A percentile compares a stretch with the other conserved stretches of the same genome.
Conservation (phyloP, 1,140 invertebrate species). For the Neuroterus valhalla region DNA sequence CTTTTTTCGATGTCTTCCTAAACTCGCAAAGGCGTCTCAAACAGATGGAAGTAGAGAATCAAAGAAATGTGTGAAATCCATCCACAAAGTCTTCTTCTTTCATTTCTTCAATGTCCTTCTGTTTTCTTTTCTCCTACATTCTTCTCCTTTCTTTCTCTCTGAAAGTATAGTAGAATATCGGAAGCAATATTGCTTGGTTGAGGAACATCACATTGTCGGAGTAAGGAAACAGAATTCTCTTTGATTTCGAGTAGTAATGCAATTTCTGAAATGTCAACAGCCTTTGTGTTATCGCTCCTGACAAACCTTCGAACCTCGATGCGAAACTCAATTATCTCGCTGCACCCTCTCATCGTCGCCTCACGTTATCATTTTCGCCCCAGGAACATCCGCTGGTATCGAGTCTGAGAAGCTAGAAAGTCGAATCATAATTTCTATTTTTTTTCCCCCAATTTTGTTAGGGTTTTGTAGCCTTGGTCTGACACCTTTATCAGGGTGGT, state of each 20-base stretch:
- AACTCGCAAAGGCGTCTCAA: no score
- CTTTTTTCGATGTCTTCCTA: no score
- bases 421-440: no score
- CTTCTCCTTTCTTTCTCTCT: not conserved
- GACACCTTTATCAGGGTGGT: no score
- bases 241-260: conserved; percentile 39
- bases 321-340: conserved; percentile 32
- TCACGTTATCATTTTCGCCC: conserved; percentile 12
- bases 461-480: no score
- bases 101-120: not conserved
- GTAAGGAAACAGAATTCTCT: conserved; percentile 16
- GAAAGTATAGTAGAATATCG: not conserved
- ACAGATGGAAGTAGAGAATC: no score
- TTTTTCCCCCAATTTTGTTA: no score
- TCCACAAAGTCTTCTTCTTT: not conserved
- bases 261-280: conserved; percentile 42
- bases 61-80: not conserved
- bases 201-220: not conserved
- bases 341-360: conserved; percentile 24
- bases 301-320: conserved; percentile 24
- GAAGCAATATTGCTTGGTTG: not conserved
- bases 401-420: no score
- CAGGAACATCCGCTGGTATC: not conserved
- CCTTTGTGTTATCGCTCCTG: conserved; percentile 36
- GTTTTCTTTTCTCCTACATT: not conserved